Evolutionary conservation across 35 echinoderm and acorn worm genomes (phyloP), one percentile per base, ranked within the genome.

Genomic region (Ophiothrix spiculata): DNA sequence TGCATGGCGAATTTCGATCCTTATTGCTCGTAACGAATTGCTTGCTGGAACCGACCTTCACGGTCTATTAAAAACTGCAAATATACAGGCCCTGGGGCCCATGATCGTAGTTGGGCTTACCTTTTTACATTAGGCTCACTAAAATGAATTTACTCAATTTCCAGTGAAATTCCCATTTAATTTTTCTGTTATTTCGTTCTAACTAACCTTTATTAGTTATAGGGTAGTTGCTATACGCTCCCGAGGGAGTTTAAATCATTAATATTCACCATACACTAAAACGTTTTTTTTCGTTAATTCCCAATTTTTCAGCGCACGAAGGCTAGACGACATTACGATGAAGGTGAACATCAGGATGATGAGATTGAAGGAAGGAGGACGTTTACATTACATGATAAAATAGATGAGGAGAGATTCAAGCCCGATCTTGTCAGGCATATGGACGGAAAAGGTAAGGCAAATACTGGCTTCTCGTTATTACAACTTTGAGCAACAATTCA

Each of bases 321-420:
- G 76, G 88, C 85, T 16, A 84, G 96, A 56, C 89, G 92, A 39
- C 91, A 93, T 60, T 99, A 99, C 56, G 85, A 99, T 56, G 96
- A 99, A 80, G 96, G 96, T 0, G 91, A 99, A 77, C 89, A 93
- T 31, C 96, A 99, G 31, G 96, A 99, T 87, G 96, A 94, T 45
- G 96, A 94, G 38, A 99, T 99, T 60, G 96, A 99, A 82, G 96
- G 96, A 0, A 90, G 91, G 60, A 60, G 96, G 56, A 99, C 91
- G 19, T 99, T 87, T 54, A 89, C 75, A 39, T 54, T 99, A 40
- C 92, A 99, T 0, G 89, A 91, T n/a, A 99, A 99, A 86, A 81
- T 99, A 12, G 81, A 31, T 35, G 46, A 23, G 4, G 92, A 94
- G 32, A 91, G 79, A 38, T 99, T 85, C 89, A 94, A 75, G 33